These are phyloP conservation scores for Phaethornis superciliosus DNA, from an alignment of 2,113 vertebrate genomes.

Conservation along the genomic window DNA sequence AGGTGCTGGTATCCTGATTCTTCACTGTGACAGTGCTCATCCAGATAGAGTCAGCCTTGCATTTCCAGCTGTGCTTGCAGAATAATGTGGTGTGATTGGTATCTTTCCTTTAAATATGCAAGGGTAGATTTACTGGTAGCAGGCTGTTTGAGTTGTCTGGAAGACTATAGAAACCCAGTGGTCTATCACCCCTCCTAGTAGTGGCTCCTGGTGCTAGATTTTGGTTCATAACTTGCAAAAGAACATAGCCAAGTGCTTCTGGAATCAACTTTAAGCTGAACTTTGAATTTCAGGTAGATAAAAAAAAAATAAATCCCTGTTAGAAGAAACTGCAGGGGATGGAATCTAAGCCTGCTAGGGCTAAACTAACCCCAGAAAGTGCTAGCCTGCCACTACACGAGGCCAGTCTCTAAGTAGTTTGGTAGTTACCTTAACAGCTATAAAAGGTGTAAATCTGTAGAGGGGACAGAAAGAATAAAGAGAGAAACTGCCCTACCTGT, in stretches of 20 bases:
- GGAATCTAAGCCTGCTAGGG: constrained; percentile 57
- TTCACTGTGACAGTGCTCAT: neutral
- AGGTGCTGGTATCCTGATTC: neutral
- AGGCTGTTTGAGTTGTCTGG: neutral
- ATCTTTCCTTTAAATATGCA: neutral
- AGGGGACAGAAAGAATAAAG: constrained; percentile 42
- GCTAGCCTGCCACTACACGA: constrained; percentile 17
- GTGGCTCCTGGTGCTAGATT: neutral
- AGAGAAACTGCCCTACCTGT: constrained; percentile 41
- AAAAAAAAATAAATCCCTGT: constrained; percentile 22
- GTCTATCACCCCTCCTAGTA: neutral
- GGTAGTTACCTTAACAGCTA: constrained; percentile 58
- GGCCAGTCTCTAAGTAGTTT: constrained; percentile 17
- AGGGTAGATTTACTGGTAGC: neutral
- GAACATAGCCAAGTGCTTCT: neutral
- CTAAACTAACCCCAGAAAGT: constrained; percentile 47
- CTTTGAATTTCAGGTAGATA: constrained; percentile 22
- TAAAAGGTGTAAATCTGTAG: constrained; percentile 49
- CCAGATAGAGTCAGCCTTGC: neutral
- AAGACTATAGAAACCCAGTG: neutral
- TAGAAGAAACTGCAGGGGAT: constrained; percentile 42
- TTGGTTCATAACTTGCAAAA: neutral
- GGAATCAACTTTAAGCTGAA: neutral
- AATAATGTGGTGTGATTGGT: neutral
- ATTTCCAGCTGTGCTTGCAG: neutral